Conservation (phyloP, 2,797 vertebrate species). For the Adrianichthys oophorus region DNA sequence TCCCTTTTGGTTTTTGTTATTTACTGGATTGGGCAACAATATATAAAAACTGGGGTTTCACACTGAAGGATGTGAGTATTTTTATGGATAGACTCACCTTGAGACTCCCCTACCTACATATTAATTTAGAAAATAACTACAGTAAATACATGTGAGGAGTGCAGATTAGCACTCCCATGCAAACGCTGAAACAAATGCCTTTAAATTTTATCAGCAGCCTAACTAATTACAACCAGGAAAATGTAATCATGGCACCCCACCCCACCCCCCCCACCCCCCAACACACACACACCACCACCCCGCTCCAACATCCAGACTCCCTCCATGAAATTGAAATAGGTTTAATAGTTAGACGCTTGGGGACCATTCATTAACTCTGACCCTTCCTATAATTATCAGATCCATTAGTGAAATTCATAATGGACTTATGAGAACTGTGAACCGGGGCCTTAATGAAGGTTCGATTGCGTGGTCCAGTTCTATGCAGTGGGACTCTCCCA, state of each 20-base stretch:
- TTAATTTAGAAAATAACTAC: conserved; percentile 4
- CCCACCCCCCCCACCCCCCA: no score
- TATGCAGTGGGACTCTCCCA: conserved; percentile 53
- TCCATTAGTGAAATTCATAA: conserved; percentile 84
- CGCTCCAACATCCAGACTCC: conserved; percentile 13
- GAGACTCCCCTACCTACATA: not conserved
- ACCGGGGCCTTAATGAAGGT: conserved; percentile 72
- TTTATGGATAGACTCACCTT: not conserved
- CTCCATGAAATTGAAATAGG: conserved; percentile 78
- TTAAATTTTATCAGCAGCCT: conserved; percentile 73
- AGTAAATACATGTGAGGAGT: conserved; percentile 4
- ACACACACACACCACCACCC: no score
- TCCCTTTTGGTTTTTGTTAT: no score
- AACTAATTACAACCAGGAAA: conserved; percentile 79
- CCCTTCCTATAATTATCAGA: conserved; percentile 80
- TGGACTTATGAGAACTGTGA: conserved; percentile 76
- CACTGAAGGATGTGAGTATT: not conserved
- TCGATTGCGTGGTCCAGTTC: conserved; percentile 66
- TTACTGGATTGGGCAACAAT: no score
- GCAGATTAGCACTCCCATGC: conserved; percentile 19
- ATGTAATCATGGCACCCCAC: conserved; percentile 65
- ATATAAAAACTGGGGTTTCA: no score
- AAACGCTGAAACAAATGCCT: conserved; percentile 46
- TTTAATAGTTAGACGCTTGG: conserved; percentile 77
- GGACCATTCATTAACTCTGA: conserved; percentile 77